Evolutionary conservation across 2,797 vertebrate species (phyloP), one percentile per base, ranked within the genome.

Genomic region (Spinus pinus): DNA sequence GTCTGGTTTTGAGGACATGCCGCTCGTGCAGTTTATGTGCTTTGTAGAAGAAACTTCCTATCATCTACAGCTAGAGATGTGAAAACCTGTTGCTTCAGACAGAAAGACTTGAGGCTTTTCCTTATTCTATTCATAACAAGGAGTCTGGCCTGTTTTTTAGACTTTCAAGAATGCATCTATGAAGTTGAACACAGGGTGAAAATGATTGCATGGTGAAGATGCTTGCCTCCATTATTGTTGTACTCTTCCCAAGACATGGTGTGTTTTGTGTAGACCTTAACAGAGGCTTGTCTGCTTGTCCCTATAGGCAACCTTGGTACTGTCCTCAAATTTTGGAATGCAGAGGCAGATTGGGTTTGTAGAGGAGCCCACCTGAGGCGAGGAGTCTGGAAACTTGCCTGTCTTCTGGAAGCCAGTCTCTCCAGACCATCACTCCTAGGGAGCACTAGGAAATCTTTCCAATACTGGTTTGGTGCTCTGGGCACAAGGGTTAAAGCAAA

Each of bases 81-180:
- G 44, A 84, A 90, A 93, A 60, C 60, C 62, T 81, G 12, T 81
- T 93, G 33, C 16, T 94, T 95, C 80, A 94, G 80, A 84, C 60
- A 88, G 66, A 79, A 94, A 6, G 77, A 79, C 85, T 93, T 83
- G 41, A 9, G 86, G 88, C 86, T 94, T 95, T 95, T 90, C 47
- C 90, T 92, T 86, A 20, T 81, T 88, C 41, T 88, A 10, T 91
- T 88, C 47, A 70, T 90, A 73, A 70, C 27, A 60, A 80, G 83
- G 31, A 93, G 83, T 70, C 60, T 90, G 70, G 33, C 81, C 41
- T 85, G 46, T 28, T 90, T 94, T 85, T 72, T 61, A 42, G 50
- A 24, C 57, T 91, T 50, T 72, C 22, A 89, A 89, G 58, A 54
- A 49, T 84, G 65, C 9, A 53, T 92, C 37, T 86, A 4, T 74